These are phyloP conservation scores for Ctenodactylus gundi DNA, from an alignment of 2,113 vertebrate species.

Conservation along the genomic window DNA sequence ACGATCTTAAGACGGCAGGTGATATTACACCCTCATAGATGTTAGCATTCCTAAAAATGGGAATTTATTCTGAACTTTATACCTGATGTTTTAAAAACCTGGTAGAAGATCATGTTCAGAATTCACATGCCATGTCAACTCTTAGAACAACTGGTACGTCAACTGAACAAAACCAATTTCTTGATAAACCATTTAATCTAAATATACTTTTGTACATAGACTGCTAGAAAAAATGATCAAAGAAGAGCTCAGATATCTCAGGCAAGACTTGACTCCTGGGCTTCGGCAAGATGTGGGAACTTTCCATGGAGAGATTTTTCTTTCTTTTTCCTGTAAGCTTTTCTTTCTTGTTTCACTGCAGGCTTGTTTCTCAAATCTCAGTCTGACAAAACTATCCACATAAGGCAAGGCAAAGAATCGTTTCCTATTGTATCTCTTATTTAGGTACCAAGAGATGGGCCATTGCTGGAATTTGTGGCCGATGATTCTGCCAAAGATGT, in stretches of 20 bases:
- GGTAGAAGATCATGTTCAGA: not conserved
- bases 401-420: slow-evolving; percentile 89
- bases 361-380: slow-evolving; percentile 88
- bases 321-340: slow-evolving; percentile 74
- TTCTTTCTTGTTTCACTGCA: slow-evolving; percentile 73
- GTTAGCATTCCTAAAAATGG: no score
- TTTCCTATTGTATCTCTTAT: slow-evolving; percentile 89
- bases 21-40: no score
- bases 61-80: slow-evolving; percentile 23
- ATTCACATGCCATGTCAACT: not conserved
- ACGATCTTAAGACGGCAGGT: no score
- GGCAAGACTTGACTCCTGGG: slow-evolving; percentile 66
- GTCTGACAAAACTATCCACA: slow-evolving; percentile 89
- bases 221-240: slow-evolving; percentile 16
- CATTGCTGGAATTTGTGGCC: slow-evolving; percentile 95
- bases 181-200: slow-evolving; percentile 52
- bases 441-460: slow-evolving; percentile 95
- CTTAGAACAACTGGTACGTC: not conserved
- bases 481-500: slow-evolving; percentile 89
- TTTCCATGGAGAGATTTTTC: slow-evolving; percentile 80
- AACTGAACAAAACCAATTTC: slow-evolving; percentile 18
- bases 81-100: not conserved
- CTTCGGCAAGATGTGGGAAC: slow-evolving; percentile 84
- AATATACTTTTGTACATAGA: not conserved
- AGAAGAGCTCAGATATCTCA: not conserved